Conservation (phyloP, 2,113 vertebrate genomes). For the Carassius auratus region DNA sequence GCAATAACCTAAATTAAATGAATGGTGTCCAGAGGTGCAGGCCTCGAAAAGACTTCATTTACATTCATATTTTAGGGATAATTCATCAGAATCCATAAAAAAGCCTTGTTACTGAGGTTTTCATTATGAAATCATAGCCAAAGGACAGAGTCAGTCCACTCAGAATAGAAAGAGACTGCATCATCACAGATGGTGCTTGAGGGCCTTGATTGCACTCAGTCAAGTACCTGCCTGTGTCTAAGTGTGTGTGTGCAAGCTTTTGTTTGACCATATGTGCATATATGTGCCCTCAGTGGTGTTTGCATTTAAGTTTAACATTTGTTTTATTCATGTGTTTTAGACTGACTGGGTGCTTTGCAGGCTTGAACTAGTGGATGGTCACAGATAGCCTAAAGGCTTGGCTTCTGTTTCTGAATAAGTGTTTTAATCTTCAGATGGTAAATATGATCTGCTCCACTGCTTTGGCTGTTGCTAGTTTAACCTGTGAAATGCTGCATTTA, state of each 20-base stretch:
- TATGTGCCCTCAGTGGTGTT: background rate
- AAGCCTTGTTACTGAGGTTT: slow-evolving; percentile 9
- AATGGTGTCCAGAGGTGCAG: background rate
- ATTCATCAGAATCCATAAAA: slow-evolving; percentile 8
- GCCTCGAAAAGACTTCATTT: background rate
- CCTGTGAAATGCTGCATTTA: background rate
- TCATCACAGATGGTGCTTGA: slow-evolving; percentile 48
- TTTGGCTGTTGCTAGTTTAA: background rate
- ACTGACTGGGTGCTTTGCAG: background rate
- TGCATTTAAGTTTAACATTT: background rate
- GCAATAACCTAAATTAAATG: too few species aligned
- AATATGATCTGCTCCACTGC: background rate
- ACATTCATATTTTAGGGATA: slow-evolving; percentile 5
- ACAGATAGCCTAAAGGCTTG: background rate
- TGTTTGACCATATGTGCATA: slow-evolving; percentile 1
- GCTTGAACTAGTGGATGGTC: background rate
- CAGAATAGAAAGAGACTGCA: slow-evolving; percentile 14
- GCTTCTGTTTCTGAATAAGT: background rate
- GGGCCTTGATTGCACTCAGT: slow-evolving; percentile 16
- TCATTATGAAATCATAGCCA: slow-evolving; percentile 39
- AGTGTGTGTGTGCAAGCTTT: slow-evolving; percentile 12
- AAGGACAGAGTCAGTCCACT: slow-evolving; percentile 18
- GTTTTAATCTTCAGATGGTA: background rate
- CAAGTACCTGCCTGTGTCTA: slow-evolving; percentile 28
- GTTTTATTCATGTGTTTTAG: slow-evolving; percentile 17